Percentiles rank a stretch among this genome's conserved stretches.
Conservation (phyloP, 2,888 invertebrate species). For the Melipona beecheii region DNA sequence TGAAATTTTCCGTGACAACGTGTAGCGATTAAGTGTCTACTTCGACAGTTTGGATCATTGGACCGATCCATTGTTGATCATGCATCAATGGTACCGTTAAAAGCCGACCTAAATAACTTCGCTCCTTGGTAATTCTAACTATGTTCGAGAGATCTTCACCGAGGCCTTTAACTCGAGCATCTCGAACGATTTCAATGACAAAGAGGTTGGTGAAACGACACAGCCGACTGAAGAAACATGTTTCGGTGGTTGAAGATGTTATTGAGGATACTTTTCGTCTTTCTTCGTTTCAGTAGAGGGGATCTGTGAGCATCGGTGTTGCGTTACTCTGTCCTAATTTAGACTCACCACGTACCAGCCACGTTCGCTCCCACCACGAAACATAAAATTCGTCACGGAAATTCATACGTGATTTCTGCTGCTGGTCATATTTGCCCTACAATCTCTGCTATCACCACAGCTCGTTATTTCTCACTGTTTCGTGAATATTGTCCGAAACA, state of each 20-base stretch:
- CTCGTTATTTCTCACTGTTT: neutral
- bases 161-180: constrained; percentile 25
- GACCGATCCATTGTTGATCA: constrained; percentile 39
- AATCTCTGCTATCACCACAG: neutral
- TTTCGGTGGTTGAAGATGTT: constrained; percentile 36
- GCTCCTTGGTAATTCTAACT: constrained; percentile 46
- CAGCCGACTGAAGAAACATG: constrained; percentile 9
- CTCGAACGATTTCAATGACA: constrained; percentile 40
- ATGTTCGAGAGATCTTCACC: constrained; percentile 48
- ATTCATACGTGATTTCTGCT: constrained; percentile 70
- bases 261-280: constrained; percentile 52
- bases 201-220: constrained; percentile 30
- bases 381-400: constrained; percentile 71
- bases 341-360: constrained; percentile 78
- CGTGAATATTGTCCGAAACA: neutral
- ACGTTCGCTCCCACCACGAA: constrained; percentile 76
- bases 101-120: constrained; percentile 56
- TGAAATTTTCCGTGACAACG: neutral
- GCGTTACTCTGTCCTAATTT: constrained; percentile 84
- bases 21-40: neutral
- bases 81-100: constrained; percentile 59
- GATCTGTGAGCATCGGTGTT: constrained; percentile 77
- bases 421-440: constrained; percentile 13
- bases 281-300: constrained; percentile 60
- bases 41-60: constrained; percentile 6